Base-by-base conservation (phyloP, 1,140 invertebrate genomes). In the Aphis gossypii region DNA sequence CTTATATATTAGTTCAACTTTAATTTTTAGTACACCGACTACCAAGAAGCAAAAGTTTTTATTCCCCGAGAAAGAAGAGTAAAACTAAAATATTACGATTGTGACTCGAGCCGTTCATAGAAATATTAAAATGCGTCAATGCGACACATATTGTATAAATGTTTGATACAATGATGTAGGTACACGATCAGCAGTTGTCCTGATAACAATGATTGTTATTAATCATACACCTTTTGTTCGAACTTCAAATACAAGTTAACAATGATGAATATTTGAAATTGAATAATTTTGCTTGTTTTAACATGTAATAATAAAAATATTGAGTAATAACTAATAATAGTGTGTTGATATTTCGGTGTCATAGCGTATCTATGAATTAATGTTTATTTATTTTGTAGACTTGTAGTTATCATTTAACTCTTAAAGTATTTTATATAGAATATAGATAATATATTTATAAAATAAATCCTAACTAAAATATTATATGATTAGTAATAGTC, bases 201-300 rank as follows among this genome's bases (percentile, higher is more conserved):
- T 6, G 30, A 18, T n/a, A n/a, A n/a, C 60, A n/a, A 68, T n/a
- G 60, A n/a, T 68, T 25, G 60, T 68, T 68, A 68, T 68, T 68
- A 68, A 68, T 68, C 9, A 68, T 68, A 68, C 30, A 68, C 11
- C 9, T n/a, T 68, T 68, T 60, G 56, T 60, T 60, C 25, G 14
- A 30, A 60, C 30, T 60, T 60, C 56, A 30, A 30, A 30, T 60
- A 30, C 56, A 14, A 11, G 56, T 60, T 68, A 68, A n/a, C 9
- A 68, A 68, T 68, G 30, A 68, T n/a, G 60, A 68, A 68, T 68
- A n/a, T 68, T 68, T 68, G n/a, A n/a, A n/a, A 68, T 68, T 68
- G 9, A 68, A n/a, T 60, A 60, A 14, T 68, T n/a, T 68, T 18
- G n/a, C 60, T 68, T 68, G 3, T 68, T 68, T 68, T 14, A 68